Base-by-base conservation (phyloP, 1,140 invertebrate species). In the Drosophila santomea region DNA sequence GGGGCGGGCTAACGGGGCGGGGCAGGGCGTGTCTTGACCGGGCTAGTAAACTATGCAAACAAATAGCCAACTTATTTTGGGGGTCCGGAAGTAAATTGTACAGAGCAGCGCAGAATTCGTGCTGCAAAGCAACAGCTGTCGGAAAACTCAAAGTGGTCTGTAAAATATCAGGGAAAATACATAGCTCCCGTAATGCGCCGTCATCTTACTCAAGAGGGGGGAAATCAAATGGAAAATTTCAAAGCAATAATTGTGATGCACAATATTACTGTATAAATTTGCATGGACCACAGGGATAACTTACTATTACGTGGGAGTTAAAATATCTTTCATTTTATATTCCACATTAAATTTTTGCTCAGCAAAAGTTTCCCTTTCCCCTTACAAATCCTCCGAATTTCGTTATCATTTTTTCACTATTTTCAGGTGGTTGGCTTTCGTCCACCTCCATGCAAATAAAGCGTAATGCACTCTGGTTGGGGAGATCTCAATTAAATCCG, bases 21-120 rank as follows among this genome's bases (percentile, higher is more conserved):
- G 50, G 38, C 44, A 8, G 50, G 78, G 78, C 78, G 78, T 79
- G n/a, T 8, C 47, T 55, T 67, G 64, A 80, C 58, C 52, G 36
- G 45, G 50, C 54, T 38, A 52, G 72, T 80, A 72, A 81, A 80
- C 78, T 81, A 77, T 77, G 78, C 63, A 76, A 81, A 64, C 71
- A 80, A 72, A 72, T 72, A 71, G 68, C 66, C 44, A 72, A 72
- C 64, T 72, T 71, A 72, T 72, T 72, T 72, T 4, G 11, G 11
- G 8, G 44, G 64, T 2, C 11, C 10, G 28, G 14, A 71, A 48
- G 50, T 43, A 72, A 72, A 72, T 72, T 67, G 56, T 60, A 39
- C 28, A 23, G 63, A 45, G 20, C 23, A 58, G 44, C 36, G 48
- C 66, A 54, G 14, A 69, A 38, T 56, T 63, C 43, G 48, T 69